Conservation (phyloP, 2,113 vertebrate species). For the Oenanthe oenanthe region DNA sequence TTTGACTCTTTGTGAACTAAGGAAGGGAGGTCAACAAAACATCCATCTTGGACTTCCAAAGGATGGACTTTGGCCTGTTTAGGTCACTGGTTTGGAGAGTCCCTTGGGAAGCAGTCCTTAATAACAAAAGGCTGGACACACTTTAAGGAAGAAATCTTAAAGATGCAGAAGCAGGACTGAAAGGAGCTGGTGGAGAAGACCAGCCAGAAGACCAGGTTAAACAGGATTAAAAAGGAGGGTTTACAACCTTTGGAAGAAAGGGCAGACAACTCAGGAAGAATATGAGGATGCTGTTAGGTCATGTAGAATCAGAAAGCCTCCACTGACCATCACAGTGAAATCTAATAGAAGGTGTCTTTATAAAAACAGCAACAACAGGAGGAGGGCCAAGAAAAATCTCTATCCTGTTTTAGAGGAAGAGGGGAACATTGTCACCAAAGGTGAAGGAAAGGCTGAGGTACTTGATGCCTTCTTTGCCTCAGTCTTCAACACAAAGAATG, state of each 20-base stretch:
- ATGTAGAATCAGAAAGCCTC: neutral
- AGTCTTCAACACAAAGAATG: neutral
- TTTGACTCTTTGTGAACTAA: neutral
- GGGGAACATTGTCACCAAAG: neutral
- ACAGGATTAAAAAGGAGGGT: neutral
- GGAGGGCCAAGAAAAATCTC: neutral
- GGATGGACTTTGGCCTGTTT: neutral
- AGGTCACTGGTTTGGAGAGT: neutral
- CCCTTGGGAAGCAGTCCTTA: neutral
- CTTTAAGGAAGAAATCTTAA: neutral
- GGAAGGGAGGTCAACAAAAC: neutral
- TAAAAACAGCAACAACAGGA: neutral
- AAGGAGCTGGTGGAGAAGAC: neutral
- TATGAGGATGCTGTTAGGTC: neutral
- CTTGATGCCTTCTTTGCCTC: neutral
- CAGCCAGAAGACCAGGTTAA: neutral
- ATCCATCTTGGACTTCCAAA: neutral
- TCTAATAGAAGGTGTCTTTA: neutral
- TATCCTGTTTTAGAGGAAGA: accelerated
- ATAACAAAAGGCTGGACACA: neutral
- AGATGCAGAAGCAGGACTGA: neutral
- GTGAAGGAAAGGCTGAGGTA: neutral
- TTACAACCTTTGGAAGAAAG: neutral
- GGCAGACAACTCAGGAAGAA: neutral
- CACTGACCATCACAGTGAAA: neutral